phyloP scores from a whole-genome alignment of 2,888 invertebrate genomes.

The Sclerodermus sp. region DNA sequence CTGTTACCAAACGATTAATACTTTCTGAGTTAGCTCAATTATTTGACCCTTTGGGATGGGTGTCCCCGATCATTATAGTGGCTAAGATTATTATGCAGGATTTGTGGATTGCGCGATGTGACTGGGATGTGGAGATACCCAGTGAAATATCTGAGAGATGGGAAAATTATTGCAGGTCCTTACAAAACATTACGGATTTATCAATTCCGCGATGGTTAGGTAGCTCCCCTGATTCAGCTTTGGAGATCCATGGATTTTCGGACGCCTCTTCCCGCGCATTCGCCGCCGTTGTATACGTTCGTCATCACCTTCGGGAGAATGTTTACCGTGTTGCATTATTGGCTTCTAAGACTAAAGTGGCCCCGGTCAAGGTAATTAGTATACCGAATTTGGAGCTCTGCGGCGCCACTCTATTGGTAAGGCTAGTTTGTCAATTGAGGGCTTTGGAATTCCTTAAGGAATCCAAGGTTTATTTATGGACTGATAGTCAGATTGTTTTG shows the following conservation, averaged over 20 bases:
- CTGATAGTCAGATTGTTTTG: conserved; percentile 33
- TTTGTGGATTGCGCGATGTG: conserved; percentile 11
- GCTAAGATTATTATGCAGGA: conserved; percentile 19
- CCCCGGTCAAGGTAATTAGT: conserved; percentile 15
- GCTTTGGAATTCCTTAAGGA: conserved; percentile 4
- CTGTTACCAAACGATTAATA: background rate
- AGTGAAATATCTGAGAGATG: conserved; percentile 2
- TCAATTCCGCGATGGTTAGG: background rate
- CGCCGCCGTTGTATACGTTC: conserved; percentile 13
- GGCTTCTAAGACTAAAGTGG: conserved; percentile 14
- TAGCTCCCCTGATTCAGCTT: no score
- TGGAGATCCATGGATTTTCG: conserved; percentile 13
- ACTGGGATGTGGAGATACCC: conserved; percentile 12
- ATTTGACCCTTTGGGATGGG: conserved; percentile 20
- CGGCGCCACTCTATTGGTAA: conserved; percentile 13
- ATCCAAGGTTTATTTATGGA: conserved; percentile 13
- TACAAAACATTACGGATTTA: background rate
- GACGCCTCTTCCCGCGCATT: conserved; percentile 17
- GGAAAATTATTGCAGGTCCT: conserved; percentile 6
- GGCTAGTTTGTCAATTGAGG: conserved; percentile 8
- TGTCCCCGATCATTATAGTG: conserved; percentile 11
- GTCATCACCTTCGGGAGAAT: no score
- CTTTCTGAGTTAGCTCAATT: background rate
- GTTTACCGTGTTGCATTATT: conserved; percentile 8
- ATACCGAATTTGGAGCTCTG: conserved; percentile 22